A percentile compares a stretch with the other conserved stretches of the same genome.
These are phyloP conservation scores for Monodelphis domestica DNA, from an alignment of 2,797 vertebrate genomes.

Conservation along the genomic window DNA sequence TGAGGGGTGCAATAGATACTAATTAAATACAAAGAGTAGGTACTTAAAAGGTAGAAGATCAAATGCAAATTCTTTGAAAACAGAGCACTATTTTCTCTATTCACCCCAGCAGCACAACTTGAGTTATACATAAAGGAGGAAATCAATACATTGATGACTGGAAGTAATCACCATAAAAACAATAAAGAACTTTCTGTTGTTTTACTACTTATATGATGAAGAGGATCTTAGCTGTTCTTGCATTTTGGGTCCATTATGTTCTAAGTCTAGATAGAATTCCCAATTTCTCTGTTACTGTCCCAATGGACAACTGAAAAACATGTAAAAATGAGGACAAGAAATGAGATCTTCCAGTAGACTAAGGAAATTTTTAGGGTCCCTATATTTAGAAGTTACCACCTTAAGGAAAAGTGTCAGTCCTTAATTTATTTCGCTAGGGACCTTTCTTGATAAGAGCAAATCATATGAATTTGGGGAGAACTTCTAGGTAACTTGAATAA, in stretches of 20 bases:
- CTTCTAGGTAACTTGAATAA: neutral
- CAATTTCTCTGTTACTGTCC: neutral
- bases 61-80: neutral
- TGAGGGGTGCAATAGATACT: neutral
- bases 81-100: neutral
- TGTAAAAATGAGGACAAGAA: neutral
- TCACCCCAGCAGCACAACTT: neutral
- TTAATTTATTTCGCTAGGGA: neutral
- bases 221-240: constrained; percentile 18
- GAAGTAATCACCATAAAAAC: neutral
- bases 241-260: neutral
- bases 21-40: neutral
- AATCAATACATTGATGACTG: neutral
- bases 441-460: constrained; percentile 47
- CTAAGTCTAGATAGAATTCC: neutral
- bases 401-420: neutral
- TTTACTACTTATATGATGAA: neutral
- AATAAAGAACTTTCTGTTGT: neutral
- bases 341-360: neutral
- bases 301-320: neutral
- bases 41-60: neutral
- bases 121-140: neutral
- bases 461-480: constrained; percentile 14
- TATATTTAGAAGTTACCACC: neutral
- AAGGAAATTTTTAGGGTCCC: neutral